These are phyloP conservation scores for Labia minor DNA, from an alignment of 2,888 invertebrate genomes.

Conservation along the genomic window DNA sequence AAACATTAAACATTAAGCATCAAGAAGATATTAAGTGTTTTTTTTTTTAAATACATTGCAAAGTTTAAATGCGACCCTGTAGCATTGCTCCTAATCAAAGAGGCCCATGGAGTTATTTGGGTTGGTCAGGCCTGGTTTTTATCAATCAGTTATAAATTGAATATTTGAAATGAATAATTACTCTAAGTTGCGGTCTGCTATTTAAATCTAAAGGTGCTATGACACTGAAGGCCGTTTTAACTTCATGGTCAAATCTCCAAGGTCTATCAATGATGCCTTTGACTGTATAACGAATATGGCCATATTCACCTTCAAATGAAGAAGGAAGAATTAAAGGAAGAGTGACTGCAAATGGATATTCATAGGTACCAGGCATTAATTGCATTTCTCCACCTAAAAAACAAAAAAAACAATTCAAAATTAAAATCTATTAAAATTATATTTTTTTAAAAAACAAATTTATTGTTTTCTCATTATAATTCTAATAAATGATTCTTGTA, in stretches of 20 bases:
- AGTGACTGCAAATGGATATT: slow-evolving; percentile 67
- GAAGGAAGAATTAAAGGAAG: slow-evolving; percentile 63
- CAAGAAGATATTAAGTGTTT: too few species aligned
- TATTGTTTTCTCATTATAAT: too few species aligned
- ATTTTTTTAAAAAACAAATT: too few species aligned
- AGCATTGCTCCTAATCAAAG: too few species aligned
- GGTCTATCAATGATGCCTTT: slow-evolving; percentile 68
- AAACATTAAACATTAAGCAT: too few species aligned
- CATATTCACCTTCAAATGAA: slow-evolving; percentile 58
- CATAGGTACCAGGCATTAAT: slow-evolving; percentile 56
- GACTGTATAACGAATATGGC: slow-evolving; percentile 67
- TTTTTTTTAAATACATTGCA: too few species aligned
- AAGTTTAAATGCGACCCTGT: too few species aligned
- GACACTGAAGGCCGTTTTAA: slow-evolving; percentile 70
- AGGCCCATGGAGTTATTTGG: too few species aligned
- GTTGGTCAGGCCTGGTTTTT: neutral
- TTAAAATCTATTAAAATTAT: too few species aligned
- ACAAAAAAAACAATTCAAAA: too few species aligned
- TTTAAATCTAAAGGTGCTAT: slow-evolving; percentile 73
- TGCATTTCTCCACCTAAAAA: slow-evolving; percentile 53
- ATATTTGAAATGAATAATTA: slow-evolving; percentile 32
- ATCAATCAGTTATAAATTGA: neutral
- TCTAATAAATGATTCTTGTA: too few species aligned
- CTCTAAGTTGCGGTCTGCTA: slow-evolving; percentile 55
- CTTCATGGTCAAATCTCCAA: slow-evolving; percentile 74